Conservation (phyloP, 1,140 invertebrate species). For the Nylanderia fulva region DNA sequence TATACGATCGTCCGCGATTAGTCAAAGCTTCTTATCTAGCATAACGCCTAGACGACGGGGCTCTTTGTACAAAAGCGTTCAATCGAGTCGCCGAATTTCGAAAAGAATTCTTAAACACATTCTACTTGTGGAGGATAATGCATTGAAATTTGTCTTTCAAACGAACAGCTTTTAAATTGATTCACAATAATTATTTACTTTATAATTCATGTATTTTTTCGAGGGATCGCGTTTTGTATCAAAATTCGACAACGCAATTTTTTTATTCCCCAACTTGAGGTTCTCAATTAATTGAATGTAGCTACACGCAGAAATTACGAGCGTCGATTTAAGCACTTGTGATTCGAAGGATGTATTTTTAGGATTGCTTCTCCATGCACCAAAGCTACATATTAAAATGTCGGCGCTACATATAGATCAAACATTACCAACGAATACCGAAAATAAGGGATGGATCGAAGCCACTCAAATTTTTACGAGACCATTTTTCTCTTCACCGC, state of each 20-base stretch:
- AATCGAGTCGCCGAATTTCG: slow-evolving; percentile 41
- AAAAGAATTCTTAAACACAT: not conserved
- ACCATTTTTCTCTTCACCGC: slow-evolving; percentile 38
- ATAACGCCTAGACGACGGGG: slow-evolving; percentile 44
- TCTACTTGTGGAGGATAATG: no score
- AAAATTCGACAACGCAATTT: slow-evolving; percentile 40
- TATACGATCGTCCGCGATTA: slow-evolving; percentile 45
- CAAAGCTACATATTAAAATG: slow-evolving; percentile 46
- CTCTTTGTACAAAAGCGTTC: slow-evolving; percentile 39
- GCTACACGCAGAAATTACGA: slow-evolving; percentile 48
- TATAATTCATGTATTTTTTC: not conserved
- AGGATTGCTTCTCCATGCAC: slow-evolving; percentile 5
- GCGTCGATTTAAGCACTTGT: slow-evolving; percentile 50
- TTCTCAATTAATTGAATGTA: slow-evolving; percentile 29
- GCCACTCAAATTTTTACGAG: slow-evolving; percentile 39
- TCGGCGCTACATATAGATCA: slow-evolving; percentile 55
- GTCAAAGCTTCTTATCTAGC: slow-evolving; percentile 54
- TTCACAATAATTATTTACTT: not conserved
- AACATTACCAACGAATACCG: slow-evolving; percentile 48
- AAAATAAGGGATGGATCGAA: slow-evolving; percentile 65
- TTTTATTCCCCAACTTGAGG: slow-evolving; percentile 18
- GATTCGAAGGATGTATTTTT: slow-evolving; percentile 42
- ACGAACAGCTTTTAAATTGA: not conserved
- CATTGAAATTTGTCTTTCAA: no score
- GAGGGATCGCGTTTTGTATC: not conserved